phyloP scores from a whole-genome alignment of 1,140 invertebrate species.

The Lasaia peninsularis region DNA sequence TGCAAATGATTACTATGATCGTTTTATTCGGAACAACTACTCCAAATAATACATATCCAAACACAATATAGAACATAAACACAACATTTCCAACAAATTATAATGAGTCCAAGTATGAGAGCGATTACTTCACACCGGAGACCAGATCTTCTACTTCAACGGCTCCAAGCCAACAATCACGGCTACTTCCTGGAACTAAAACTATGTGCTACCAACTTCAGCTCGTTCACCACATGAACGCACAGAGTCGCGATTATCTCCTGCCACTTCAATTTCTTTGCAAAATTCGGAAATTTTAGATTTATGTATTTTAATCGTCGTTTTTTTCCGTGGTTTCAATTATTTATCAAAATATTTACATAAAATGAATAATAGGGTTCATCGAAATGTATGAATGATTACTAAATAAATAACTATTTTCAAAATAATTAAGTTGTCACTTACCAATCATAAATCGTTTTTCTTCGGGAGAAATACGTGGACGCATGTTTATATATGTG shows the following conservation, averaged over 20 bases:
- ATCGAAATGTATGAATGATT: constrained; percentile 10
- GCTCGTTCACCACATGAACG: constrained; percentile 8
- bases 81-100: too few relatives aligned
- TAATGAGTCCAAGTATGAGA: constrained; percentile 13
- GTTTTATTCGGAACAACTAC: constrained; percentile 7
- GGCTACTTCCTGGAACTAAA: background rate
- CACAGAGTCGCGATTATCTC: constrained; percentile 15
- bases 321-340: constrained; percentile 17
- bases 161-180: constrained; percentile 15
- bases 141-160: too few relatives aligned
- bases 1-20: constrained; percentile 11
- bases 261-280: constrained; percentile 13
- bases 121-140: constrained; percentile 17
- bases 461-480: constrained; percentile 21
- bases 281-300: constrained; percentile 15
- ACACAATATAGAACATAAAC: constrained; percentile 5
- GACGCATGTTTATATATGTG: constrained; percentile 15
- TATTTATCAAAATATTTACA: constrained; percentile 9
- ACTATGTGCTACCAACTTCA: constrained; percentile 14
- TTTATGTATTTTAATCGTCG: constrained; percentile 16
- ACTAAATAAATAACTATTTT: too few relatives aligned
- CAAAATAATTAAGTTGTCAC: too few relatives aligned
- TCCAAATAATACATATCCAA: constrained; percentile 15
- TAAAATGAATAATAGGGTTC: background rate
- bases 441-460: constrained; percentile 17